phyloP scores from a whole-genome alignment of 2,888 invertebrate genomes.

The Heteromyza rotundicornis region DNA sequence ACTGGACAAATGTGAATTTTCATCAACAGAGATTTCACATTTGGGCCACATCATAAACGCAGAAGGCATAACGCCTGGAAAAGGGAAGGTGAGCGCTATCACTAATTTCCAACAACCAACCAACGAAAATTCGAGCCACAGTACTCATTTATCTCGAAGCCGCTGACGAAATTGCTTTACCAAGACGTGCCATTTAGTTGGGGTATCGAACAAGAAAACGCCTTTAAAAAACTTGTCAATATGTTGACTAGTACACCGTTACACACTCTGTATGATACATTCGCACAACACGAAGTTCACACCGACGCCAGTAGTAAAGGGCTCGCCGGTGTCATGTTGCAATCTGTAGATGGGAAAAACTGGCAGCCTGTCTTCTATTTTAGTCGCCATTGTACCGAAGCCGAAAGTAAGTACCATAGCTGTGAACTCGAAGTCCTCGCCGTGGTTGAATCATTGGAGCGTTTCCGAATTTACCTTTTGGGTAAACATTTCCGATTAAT shows the following conservation, averaged over 20 bases:
- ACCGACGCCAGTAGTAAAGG: conserved; percentile 18
- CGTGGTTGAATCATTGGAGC: conserved; percentile 46
- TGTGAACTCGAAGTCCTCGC: conserved; percentile 51
- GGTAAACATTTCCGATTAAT: conserved; percentile 32
- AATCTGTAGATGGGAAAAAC: conserved; percentile 12
- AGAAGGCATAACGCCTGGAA: conserved; percentile 23
- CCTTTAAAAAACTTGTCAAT: no score
- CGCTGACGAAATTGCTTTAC: not conserved
- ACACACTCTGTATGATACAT: no score
- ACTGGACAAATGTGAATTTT: conserved; percentile 28
- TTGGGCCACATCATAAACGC: conserved; percentile 18
- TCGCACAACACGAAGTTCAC: conserved; percentile 6
- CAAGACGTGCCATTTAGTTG: not conserved
- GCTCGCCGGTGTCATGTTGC: conserved; percentile 12
- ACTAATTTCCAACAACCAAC: conserved; percentile 19
- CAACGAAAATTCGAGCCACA: conserved; percentile 20
- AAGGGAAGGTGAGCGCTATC: conserved; percentile 19
- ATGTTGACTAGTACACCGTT: no score
- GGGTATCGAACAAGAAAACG: conserved; percentile 6
- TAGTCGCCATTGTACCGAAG: conserved; percentile 25
- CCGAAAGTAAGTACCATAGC: conserved; percentile 35
- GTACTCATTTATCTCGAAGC: no score
- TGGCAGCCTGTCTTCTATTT: conserved; percentile 25
- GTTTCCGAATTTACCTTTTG: conserved; percentile 49
- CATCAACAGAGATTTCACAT: conserved; percentile 19